These are phyloP conservation scores for Eupithecia abbreviata DNA, from an alignment of 2,888 invertebrate genomes.

Conservation along the genomic window DNA sequence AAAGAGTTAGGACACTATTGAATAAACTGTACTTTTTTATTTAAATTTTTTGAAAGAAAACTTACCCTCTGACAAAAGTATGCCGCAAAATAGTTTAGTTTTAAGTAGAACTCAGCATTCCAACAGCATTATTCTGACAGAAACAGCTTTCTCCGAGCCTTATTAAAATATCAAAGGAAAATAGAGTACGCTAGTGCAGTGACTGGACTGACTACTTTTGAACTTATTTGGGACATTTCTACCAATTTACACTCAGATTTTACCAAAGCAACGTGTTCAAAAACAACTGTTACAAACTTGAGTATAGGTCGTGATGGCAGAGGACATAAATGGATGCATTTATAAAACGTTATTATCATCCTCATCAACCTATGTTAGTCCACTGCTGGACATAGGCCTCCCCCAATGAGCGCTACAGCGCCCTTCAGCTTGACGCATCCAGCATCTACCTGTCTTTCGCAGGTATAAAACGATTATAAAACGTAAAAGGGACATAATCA, in stretches of 20 bases:
- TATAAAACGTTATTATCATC: no score
- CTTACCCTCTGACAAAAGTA: not conserved
- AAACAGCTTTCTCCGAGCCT: not conserved
- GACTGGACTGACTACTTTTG: not conserved
- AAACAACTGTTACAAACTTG: not conserved
- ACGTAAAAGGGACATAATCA: no score
- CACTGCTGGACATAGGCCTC: no score
- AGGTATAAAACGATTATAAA: no score
- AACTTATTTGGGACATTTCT: not conserved
- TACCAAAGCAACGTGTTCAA: not conserved
- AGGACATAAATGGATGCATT: no score
- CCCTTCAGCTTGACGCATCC: no score
- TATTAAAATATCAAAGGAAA: not conserved
- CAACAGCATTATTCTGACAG: not conserved
- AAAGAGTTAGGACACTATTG: no score
- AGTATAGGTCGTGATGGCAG: no score
- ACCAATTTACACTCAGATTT: not conserved
- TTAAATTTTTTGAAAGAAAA: not conserved
- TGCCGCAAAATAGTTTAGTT: not conserved
- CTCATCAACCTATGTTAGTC: no score
- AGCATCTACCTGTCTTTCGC: no score
- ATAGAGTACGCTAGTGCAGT: not conserved
- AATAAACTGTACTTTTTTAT: no score
- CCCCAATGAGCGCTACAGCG: no score
- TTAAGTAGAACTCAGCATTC: not conserved